Evolutionary conservation across 2,888 invertebrate species (phyloP), one percentile per base, ranked within the genome.

Genomic region (Elmis aenea): DNA sequence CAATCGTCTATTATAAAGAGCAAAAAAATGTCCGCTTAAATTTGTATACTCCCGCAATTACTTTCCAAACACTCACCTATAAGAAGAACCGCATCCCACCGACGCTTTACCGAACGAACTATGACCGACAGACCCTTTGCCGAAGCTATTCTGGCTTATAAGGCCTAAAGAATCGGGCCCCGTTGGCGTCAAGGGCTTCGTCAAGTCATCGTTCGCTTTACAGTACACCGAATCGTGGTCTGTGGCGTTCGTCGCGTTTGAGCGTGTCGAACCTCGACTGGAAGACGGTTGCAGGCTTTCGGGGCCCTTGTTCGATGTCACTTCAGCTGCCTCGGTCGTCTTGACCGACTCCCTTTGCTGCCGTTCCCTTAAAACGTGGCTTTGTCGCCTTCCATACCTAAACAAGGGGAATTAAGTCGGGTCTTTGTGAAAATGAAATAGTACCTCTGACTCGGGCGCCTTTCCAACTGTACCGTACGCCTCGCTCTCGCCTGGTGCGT

Each of bases 401-500:
- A 9, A 49, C 48, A 25, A n/a, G n/a, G n/a, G n/a, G n/a, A n/a
- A n/a, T n/a, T 12, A 26, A 6, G 6, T 26, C 5, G 13, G 13
- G 27, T 10, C 4, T 10, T 12, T 26, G 12, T 10, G n/a, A n/a
- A n/a, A n/a, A n/a, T n/a, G n/a, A n/a, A n/a, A n/a, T n/a, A n/a
- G n/a, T 50, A 64, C 45, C 97, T 75, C 68, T 99, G 97, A 70
- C 94, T 95, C 0, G 97, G 96, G 32, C 94, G 78, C 41, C 99
- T 76, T 69, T 99, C 97, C 66, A 99, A 93, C 63, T 94, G 92
- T 3, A 95, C 95, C 1, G 92, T 93, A 33, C 95, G 78, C 25
- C 95, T 75, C 1, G 93, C 91, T 45, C 89, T 77, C 68, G 87
- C 92, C 59, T 87, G 81, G 59, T 90, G 89, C 5, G 94, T 90